phyloP scores from a whole-genome alignment of 1,140 invertebrate genomes.

The Magallana angulata region DNA sequence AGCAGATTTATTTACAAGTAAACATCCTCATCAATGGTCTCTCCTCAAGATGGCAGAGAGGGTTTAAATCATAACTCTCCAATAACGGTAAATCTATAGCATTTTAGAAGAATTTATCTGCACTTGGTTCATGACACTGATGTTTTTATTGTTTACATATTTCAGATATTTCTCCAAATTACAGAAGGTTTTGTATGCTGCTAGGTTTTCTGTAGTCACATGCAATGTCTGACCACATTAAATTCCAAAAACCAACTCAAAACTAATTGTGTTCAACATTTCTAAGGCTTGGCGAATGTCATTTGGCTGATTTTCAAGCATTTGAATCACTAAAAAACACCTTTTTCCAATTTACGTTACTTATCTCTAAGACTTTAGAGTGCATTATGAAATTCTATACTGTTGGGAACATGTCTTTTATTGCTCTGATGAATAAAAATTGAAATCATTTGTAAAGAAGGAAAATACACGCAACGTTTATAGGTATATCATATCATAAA shows the following conservation, averaged over 20 bases:
- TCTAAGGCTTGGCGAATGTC: background rate
- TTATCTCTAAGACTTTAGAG: too few relatives aligned
- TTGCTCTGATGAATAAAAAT: background rate
- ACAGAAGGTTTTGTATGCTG: background rate
- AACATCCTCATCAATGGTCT: constrained; percentile 14
- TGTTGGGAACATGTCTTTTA: background rate
- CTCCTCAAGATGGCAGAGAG: background rate
- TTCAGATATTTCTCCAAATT: background rate
- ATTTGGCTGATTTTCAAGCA: background rate
- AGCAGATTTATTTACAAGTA: constrained; percentile 28
- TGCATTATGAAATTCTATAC: background rate
- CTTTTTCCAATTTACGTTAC: background rate
- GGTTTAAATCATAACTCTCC: constrained; percentile 4
- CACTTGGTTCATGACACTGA: background rate
- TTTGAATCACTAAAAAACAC: background rate
- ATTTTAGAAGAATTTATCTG: background rate
- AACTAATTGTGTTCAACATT: background rate
- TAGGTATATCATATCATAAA: too few relatives aligned
- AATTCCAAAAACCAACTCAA: background rate
- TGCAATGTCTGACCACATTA: constrained; percentile 19
- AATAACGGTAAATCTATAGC: constrained; percentile 9
- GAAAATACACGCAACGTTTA: too few relatives aligned
- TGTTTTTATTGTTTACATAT: constrained; percentile 15
- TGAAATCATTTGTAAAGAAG: too few relatives aligned
- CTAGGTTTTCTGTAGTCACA: background rate